Conservation (phyloP, 2,113 vertebrate genomes). For the Platycercus adscitus region DNA sequence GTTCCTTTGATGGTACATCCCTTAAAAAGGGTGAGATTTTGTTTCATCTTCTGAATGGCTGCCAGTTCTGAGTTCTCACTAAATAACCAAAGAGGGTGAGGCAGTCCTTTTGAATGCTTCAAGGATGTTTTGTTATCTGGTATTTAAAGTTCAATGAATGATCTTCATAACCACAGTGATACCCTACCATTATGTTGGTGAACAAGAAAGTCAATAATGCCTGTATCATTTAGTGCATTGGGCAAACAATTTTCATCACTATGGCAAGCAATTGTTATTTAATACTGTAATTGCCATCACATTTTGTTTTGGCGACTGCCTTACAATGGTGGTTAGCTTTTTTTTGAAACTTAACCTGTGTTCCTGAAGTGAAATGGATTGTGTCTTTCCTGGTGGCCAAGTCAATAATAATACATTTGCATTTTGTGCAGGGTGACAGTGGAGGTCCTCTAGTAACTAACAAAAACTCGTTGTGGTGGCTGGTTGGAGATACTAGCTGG, state of each 20-base stretch:
- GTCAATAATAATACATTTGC: not conserved
- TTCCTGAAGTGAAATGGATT: not conserved
- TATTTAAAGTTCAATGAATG: not conserved
- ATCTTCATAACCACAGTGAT: not conserved
- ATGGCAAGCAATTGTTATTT: not conserved
- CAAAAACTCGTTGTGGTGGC: constrained; percentile 83
- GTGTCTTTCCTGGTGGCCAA: not conserved
- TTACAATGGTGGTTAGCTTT: not conserved
- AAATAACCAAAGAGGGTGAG: not conserved
- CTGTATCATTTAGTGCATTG: not conserved
- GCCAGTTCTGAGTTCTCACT: not conserved
- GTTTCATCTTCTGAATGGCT: not conserved
- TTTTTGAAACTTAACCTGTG: not conserved
- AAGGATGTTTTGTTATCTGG: not conserved
- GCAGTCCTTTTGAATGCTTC: not conserved
- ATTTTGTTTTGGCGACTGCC: not conserved
- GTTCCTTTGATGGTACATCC: not conserved
- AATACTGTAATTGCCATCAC: not conserved
- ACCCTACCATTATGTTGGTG: not conserved
- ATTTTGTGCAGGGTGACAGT: constrained; percentile 87
- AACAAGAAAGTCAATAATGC: not conserved
- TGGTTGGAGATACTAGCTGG: constrained; percentile 92
- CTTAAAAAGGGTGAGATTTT: not conserved
- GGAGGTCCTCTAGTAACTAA: constrained; percentile 88
- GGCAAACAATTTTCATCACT: not conserved